Evolutionary conservation across 2,797 vertebrate genomes (phyloP).

Genomic region (Aulostomus chinensis): DNA sequence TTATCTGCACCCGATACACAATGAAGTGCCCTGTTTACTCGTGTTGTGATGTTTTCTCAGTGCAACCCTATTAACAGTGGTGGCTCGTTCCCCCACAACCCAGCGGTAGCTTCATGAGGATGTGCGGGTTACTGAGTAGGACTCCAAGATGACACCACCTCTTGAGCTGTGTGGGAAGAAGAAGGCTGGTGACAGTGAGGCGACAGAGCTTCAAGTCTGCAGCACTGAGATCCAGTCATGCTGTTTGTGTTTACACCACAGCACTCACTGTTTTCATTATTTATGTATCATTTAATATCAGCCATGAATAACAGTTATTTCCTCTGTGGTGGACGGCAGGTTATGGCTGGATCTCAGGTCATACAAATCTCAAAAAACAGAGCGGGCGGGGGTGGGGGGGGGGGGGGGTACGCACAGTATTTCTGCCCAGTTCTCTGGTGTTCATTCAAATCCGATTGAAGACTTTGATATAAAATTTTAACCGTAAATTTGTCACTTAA

Average conservation of each 20-base stretch:
- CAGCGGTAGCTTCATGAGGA: constrained; percentile 52
- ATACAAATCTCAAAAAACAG: constrained; percentile 48
- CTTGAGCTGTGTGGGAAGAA: constrained; percentile 69
- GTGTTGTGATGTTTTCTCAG: constrained; percentile 72
- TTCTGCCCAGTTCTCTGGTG: constrained; percentile 4
- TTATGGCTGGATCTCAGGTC: constrained; percentile 57
- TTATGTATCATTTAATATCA: constrained; percentile 74
- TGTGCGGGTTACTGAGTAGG: constrained; percentile 48
- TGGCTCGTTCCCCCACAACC: constrained; percentile 58
- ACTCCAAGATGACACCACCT: constrained; percentile 63
- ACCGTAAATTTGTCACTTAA: too few relatives aligned
- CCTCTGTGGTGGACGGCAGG: constrained; percentile 59
- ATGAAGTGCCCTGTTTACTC: constrained; percentile 65
- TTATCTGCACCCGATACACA: constrained; percentile 72
- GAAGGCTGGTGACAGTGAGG: constrained; percentile 45
- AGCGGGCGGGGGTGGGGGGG: constrained; percentile 9
- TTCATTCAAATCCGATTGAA: too few relatives aligned
- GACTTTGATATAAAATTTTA: too few relatives aligned
- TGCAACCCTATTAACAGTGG: constrained; percentile 72
- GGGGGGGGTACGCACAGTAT: too few relatives aligned
- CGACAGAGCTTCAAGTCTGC: constrained; percentile 46
- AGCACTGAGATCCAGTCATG: constrained; percentile 38
- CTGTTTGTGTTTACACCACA: constrained; percentile 65
- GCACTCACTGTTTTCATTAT: constrained; percentile 68
- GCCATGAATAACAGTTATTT: constrained; percentile 70